Evolutionary conservation across 2,113 vertebrate genomes (phyloP), one percentile per base, ranked within the genome.

Genomic region (Eolophus roseicapilla): DNA sequence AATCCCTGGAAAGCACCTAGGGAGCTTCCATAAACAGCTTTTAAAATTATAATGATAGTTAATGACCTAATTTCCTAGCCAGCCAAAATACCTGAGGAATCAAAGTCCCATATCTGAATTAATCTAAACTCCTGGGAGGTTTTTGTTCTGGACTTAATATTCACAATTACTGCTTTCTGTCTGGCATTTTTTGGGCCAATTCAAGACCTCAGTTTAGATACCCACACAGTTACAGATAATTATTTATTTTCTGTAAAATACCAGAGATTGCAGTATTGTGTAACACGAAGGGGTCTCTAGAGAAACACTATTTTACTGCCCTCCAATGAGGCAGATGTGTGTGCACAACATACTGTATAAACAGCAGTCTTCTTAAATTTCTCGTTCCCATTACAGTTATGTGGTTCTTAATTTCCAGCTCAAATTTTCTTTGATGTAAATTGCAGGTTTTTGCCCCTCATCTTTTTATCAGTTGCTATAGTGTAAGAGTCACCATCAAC

Each of bases 1-100:
- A 96, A 97, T 97, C 90, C 96, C 95, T 96, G 96, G 92, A 96
- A 96, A 96, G 93, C 96, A 94, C 96, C 95, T 94, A 90, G 60
- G 88, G 95, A 92, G 80, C 95, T 96, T 93, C 92, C 92, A 96
- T 96, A 96, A 96, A 95, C 95, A 97, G 55, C 82, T 86, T 94
- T 82, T 84, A 71, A 96, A 95, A 94, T 88, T 2, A 92, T 95
- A 96, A 96, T 96, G 82, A 96, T 93, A 96, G 86, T 96, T 95
- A 96, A 96, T 96, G 90, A 93, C 95, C 95, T 92, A 95, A 96
- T 96, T 95, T 96, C 95, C 91, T 88, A 96, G 62, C 88, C 95
- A 96, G 90, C 93, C 95, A 95, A 95, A 96, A 95, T 94, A 96
- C 96, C 73, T 94, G 92, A 0, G 20, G 95, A 96, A 93, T 94